Base-by-base conservation (phyloP, 2,888 invertebrate species). In the Griposia aprilina region DNA sequence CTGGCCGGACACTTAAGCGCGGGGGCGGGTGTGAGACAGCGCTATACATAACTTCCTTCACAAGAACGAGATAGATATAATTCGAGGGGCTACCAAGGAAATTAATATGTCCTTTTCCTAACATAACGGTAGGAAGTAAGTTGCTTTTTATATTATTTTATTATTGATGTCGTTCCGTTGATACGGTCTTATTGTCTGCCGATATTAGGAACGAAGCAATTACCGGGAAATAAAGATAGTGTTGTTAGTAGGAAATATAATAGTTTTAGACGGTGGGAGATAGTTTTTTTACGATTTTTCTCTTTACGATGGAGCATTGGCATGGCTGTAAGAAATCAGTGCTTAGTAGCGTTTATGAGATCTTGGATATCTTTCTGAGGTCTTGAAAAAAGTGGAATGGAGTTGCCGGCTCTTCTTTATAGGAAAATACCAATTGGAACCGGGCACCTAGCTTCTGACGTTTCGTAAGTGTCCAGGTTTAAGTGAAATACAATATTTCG, bases 101-200 rank as follows among this genome's bases (percentile, higher is more conserved):
- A 96, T 96, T 96, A 96, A 96, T 96, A 96, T 96, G 96, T 96
- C 96, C 94, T 95, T 96, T 96, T 95, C 95, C 95, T 95, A 93
- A 91, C 94, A 92, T 93, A 81, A 88, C 86, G 84, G 93, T 92
- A 92, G 92, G 92, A 91, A 91, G 82, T 93, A 92, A 93, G 91
- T 93, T 88, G 91, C 90, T 92, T 90, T 91, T 94, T 95, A 92
- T 95, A 95, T 95, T 94, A 94, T 95, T 95, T 94, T 95, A 94
- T 94, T 95, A 95, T 95, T 95, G 96, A 94, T 94, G 95, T 88
- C 88, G 82, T 89, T 87, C 50, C 63, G 82, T 78, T 76, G 73
- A 85, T 87, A 83, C 76, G 71, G 59, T 74, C 30, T 81, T 81
- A 85, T 81, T 75, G 79, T 78, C 75, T 85, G 81, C 45, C 74